phyloP scores from a whole-genome alignment of 1,140 invertebrate genomes.

The Centruroides vittatus region DNA sequence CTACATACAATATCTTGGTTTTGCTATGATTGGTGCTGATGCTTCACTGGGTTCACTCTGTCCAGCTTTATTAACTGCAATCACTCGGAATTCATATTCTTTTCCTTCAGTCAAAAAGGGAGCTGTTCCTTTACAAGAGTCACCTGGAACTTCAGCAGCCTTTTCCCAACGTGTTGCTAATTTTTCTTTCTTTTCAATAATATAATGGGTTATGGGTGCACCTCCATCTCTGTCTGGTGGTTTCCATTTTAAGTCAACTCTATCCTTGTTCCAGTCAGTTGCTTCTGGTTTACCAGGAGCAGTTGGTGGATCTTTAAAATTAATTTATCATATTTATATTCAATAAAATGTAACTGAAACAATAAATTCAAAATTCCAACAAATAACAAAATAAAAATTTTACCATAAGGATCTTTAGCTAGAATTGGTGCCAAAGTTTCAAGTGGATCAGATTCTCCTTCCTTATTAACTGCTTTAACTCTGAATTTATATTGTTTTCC shows the following conservation, averaged over 20 bases:
- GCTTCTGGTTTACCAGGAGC: slow-evolving; percentile 46
- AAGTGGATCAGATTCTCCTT: slow-evolving; percentile 96
- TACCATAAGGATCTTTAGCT: slow-evolving; percentile 40
- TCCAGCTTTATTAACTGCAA: slow-evolving; percentile 91
- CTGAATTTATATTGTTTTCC: slow-evolving; percentile 97
- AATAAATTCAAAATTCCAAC: too few relatives aligned
- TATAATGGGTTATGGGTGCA: slow-evolving; percentile 84
- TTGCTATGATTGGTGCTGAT: slow-evolving; percentile 33
- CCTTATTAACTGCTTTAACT: slow-evolving; percentile 91
- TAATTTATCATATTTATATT: too few relatives aligned
- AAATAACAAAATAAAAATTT: slow-evolving; percentile 25
- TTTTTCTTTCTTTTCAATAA: slow-evolving; percentile 60
- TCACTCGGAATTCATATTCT: slow-evolving; percentile 95
- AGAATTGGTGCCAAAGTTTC: slow-evolving; percentile 79
- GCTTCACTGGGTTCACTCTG: slow-evolving; percentile 30
- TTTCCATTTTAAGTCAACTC: slow-evolving; percentile 56
- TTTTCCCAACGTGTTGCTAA: slow-evolving; percentile 60
- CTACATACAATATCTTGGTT: slow-evolving; percentile 29
- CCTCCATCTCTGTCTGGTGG: slow-evolving; percentile 75
- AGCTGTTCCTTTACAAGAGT: slow-evolving; percentile 54
- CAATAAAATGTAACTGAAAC: too few relatives aligned
- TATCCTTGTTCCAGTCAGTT: slow-evolving; percentile 88
- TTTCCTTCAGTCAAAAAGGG: slow-evolving; percentile 88
- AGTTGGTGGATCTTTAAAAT: too few relatives aligned
- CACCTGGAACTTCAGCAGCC: slow-evolving; percentile 58